Evolutionary conservation across 2,113 vertebrate species (phyloP).

Genomic region (Jacana jacana): DNA sequence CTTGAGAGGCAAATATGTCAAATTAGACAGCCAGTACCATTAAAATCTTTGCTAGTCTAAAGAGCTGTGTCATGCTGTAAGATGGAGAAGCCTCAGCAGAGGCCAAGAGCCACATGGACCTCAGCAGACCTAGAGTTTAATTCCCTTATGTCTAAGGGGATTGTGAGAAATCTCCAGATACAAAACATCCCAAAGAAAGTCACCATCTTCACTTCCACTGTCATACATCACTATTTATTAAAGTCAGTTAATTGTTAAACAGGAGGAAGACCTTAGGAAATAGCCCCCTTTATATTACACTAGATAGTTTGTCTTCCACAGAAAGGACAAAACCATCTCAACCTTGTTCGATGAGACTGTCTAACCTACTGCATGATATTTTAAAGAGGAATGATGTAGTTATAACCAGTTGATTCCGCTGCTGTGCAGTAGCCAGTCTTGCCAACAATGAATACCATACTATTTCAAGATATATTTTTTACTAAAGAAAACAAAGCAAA

Average conservation of each 20-base stretch:
- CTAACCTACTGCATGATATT: background rate
- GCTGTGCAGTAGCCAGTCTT: background rate
- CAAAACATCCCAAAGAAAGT: background rate
- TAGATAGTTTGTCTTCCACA: background rate
- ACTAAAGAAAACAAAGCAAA: no score
- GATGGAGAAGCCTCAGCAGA: background rate
- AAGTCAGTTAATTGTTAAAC: background rate
- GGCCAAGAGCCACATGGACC: background rate
- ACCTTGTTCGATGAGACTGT: background rate
- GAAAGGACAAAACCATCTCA: background rate
- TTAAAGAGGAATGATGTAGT: background rate
- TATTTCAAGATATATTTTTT: background rate
- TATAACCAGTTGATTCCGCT: background rate
- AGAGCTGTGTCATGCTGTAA: background rate
- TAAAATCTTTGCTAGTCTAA: background rate
- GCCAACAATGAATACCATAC: background rate
- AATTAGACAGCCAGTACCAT: background rate
- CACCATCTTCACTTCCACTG: background rate
- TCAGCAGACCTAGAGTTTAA: background rate
- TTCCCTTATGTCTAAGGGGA: background rate
- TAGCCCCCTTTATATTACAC: background rate
- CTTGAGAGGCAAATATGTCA: background rate
- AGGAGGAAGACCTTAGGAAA: background rate
- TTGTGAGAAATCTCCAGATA: background rate
- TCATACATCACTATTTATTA: background rate